Evolutionary conservation across 1,140 invertebrate genomes (phyloP).

Genomic region (Phymastichus coffea): DNA sequence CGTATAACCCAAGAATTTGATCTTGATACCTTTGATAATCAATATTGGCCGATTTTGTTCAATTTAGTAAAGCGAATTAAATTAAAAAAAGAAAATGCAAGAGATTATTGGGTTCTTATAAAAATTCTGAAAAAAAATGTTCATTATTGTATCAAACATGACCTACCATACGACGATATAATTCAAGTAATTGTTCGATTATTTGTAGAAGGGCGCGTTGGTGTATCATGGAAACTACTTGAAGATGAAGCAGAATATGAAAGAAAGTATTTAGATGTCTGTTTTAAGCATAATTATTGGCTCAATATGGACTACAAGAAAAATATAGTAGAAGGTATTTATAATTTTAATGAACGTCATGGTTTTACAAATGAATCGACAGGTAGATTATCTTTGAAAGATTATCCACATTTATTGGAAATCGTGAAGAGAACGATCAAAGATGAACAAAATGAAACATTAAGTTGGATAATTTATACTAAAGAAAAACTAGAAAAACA

Average conservation of each 20-base stretch:
- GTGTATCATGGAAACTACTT: constrained; percentile 20
- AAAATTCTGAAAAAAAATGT: constrained; percentile 26
- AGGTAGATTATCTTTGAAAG: constrained; percentile 28
- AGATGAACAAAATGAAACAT: neutral
- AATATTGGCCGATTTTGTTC: constrained; percentile 30
- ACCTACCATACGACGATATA: constrained; percentile 26
- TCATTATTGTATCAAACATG: constrained; percentile 26
- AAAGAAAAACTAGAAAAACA: constrained; percentile 6
- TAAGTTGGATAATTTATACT: constrained; percentile 8
- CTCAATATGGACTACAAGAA: constrained; percentile 13
- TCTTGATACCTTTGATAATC: constrained; percentile 2
- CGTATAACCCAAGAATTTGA: constrained; percentile 26
- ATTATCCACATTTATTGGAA: constrained; percentile 35
- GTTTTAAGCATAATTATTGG: constrained; percentile 21
- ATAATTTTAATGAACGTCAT: constrained; percentile 34
- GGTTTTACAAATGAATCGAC: neutral
- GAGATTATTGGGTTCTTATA: constrained; percentile 6
- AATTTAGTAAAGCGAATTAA: constrained; percentile 30
- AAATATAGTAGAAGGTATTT: constrained; percentile 28
- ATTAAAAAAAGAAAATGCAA: constrained; percentile 21
- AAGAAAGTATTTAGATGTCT: constrained; percentile 31
- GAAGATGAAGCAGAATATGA: constrained; percentile 32
- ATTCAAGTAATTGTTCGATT: constrained; percentile 17
- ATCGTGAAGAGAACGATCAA: constrained; percentile 18
- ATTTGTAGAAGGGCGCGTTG: constrained; percentile 20